phyloP scores from a whole-genome alignment of 2,797 vertebrate species.

The Etheostoma nigrum region DNA sequence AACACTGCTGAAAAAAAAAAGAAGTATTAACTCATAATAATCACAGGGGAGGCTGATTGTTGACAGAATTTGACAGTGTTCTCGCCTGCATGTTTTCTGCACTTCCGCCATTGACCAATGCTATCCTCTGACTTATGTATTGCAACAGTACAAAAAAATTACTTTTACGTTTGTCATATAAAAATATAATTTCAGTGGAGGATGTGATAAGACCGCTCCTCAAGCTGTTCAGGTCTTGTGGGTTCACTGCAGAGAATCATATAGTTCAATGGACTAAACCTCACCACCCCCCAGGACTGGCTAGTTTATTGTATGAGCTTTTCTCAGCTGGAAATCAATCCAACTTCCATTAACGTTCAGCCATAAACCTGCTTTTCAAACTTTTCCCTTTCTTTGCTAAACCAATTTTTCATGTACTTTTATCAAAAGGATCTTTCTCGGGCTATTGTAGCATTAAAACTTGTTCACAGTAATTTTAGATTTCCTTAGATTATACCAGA shows the following conservation, averaged over 20 bases:
- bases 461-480: slow-evolving; percentile 28
- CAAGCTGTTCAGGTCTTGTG: background rate
- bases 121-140: background rate
- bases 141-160: background rate
- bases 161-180: background rate
- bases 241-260: slow-evolving; percentile 3
- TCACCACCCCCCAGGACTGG: background rate
- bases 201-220: slow-evolving; percentile 11
- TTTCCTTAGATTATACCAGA: slow-evolving; percentile 29
- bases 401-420: background rate
- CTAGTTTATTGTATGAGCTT: slow-evolving; percentile 12
- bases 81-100: slow-evolving; percentile 10
- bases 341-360: background rate
- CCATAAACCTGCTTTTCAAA: slow-evolving; percentile 12
- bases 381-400: background rate
- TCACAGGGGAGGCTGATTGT: slow-evolving; percentile 24
- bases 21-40: background rate
- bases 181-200: background rate
- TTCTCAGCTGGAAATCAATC: slow-evolving; percentile 22
- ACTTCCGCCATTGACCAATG: slow-evolving; percentile 8
- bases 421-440: slow-evolving; percentile 6
- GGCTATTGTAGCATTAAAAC: background rate
- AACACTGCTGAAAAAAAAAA: background rate
- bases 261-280: background rate
- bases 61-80: background rate